Conservation (phyloP, 2,797 vertebrate genomes). For the Pseudochirops corinnae region DNA sequence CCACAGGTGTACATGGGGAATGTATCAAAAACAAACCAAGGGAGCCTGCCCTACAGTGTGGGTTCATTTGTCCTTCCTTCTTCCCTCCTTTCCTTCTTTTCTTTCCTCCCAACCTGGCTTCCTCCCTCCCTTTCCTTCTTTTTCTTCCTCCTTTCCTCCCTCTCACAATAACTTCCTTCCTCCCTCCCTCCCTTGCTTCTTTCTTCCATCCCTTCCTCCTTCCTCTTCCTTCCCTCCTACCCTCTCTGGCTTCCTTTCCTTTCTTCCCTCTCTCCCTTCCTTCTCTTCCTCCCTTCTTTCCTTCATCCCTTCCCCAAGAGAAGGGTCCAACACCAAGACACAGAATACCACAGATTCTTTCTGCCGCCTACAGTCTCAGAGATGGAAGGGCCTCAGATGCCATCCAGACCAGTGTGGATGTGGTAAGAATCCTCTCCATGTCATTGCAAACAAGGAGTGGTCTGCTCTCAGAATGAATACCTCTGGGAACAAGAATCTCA, state of each 20-base stretch:
- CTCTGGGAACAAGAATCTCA: neutral
- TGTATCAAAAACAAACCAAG: neutral
- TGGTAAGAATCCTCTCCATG: neutral
- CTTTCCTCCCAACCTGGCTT: neutral
- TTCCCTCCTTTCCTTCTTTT: no score
- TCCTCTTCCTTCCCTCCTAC: no score
- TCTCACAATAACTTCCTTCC: no score
- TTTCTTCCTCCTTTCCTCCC: no score
- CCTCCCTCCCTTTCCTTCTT: no score
- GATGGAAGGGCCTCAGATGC: neutral
- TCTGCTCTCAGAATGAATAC: neutral
- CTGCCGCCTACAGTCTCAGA: neutral
- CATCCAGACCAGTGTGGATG: neutral
- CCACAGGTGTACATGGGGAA: neutral
- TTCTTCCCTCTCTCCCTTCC: no score
- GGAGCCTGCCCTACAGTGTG: neutral
- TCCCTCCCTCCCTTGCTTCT: no score
- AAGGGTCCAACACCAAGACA: neutral
- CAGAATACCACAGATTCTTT: neutral
- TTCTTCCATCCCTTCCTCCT: no score
- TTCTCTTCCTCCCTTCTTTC: no score
- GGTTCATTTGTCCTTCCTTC: neutral
- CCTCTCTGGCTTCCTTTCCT: no score
- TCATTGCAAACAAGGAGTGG: neutral
- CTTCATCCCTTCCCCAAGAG: neutral